phyloP scores from a whole-genome alignment of 2,113 vertebrate species.

The Eonycteris spelaea region DNA sequence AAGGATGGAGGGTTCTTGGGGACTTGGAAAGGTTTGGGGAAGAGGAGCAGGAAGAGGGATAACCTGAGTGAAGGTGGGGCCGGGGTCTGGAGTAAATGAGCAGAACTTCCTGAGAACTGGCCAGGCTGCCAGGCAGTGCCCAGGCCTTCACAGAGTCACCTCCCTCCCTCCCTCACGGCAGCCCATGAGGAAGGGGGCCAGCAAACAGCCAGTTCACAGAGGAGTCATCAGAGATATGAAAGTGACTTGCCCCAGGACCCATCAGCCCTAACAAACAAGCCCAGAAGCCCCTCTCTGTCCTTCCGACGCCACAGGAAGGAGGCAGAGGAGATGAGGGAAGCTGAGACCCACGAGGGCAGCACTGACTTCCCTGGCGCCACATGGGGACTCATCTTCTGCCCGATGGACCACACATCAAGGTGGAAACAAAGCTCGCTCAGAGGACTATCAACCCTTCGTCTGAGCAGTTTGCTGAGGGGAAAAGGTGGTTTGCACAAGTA shows the following conservation, averaged over 20 bases:
- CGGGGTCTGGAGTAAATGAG: background rate
- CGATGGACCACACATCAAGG: fast-evolving
- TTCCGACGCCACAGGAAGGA: background rate
- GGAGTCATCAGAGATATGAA: background rate
- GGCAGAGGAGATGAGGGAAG: background rate
- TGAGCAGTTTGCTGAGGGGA: background rate
- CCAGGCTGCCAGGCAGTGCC: background rate
- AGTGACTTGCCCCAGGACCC: background rate
- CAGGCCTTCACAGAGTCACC: background rate
- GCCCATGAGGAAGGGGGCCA: background rate
- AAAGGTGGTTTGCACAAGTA: background rate
- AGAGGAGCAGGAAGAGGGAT: background rate
- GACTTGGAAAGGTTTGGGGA: background rate
- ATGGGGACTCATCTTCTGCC: background rate
- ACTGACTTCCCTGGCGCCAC: fast-evolving
- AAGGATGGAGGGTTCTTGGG: no score
- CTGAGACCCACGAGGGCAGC: background rate
- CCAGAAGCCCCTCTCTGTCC: background rate
- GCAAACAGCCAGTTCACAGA: background rate
- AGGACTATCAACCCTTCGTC: background rate
- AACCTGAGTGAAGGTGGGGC: background rate
- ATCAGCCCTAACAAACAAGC: background rate
- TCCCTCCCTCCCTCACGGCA: no score
- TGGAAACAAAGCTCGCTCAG: background rate
- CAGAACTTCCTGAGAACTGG: background rate